Evolutionary conservation across 2,113 vertebrate genomes (phyloP).

Genomic region (Micronycteris hirsuta): DNA sequence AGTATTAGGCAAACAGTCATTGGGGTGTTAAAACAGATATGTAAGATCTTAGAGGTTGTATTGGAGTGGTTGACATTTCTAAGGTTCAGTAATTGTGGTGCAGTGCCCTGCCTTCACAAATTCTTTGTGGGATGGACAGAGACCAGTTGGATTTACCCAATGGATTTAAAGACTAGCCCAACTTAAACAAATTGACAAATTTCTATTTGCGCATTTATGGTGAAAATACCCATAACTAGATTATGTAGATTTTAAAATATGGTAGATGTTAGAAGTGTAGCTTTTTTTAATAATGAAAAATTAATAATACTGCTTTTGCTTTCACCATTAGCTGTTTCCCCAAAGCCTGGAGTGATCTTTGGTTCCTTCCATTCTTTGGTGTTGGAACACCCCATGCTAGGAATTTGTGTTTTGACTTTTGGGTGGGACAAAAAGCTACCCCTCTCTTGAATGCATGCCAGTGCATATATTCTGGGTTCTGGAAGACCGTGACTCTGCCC

Average conservation of each 20-base stretch:
- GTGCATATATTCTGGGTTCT: background rate
- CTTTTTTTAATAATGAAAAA: background rate
- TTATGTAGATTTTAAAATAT: constrained; percentile 6
- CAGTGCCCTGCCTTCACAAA: background rate
- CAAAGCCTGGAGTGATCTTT: background rate
- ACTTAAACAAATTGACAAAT: background rate
- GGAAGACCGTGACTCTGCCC: background rate
- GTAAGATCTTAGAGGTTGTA: background rate
- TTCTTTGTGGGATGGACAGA: background rate
- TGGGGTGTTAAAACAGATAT: background rate
- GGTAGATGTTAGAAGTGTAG: background rate
- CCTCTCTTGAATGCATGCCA: background rate
- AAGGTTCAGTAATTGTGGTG: background rate
- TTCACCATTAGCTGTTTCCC: background rate
- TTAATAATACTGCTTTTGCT: background rate
- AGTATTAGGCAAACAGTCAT: background rate
- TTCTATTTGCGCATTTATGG: background rate
- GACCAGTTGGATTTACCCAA: background rate
- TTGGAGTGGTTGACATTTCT: background rate
- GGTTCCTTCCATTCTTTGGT: background rate
- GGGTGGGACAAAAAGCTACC: background rate
- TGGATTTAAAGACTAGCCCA: background rate
- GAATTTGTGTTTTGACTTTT: background rate
- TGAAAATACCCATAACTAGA: background rate
- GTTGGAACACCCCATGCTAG: background rate